A percentile compares a stretch with the other conserved stretches of the same genome.
phyloP scores from a whole-genome alignment of 2,113 vertebrate species.

The Oryzias melastigma region DNA sequence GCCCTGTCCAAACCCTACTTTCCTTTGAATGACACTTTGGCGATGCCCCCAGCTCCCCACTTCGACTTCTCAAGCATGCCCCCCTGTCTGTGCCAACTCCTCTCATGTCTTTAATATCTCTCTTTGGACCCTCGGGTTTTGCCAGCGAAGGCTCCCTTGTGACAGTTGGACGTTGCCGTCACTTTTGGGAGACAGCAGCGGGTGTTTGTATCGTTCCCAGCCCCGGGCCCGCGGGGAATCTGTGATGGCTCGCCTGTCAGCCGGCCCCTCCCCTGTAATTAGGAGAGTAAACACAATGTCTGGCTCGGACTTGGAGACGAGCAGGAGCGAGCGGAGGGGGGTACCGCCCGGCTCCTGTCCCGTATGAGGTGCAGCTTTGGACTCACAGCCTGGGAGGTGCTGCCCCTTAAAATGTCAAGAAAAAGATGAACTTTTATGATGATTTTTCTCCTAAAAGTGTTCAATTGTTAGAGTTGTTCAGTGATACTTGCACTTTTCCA shows the following conservation, averaged over 20 bases:
- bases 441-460: slow-evolving; percentile 5
- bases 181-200: slow-evolving; percentile 73
- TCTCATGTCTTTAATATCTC: slow-evolving; percentile 82
- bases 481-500: slow-evolving; percentile 4
- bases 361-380: slow-evolving; percentile 77
- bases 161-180: slow-evolving; percentile 79
- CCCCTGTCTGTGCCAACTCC: slow-evolving; percentile 70
- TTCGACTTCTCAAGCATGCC: slow-evolving; percentile 74
- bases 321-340: slow-evolving; percentile 57
- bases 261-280: slow-evolving; percentile 97
- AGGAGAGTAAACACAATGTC: slow-evolving; percentile 95
- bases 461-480: neutral
- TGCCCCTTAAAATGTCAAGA: slow-evolving; percentile 9
- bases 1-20: slow-evolving; percentile 77
- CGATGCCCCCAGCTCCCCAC: slow-evolving; percentile 69
- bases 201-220: slow-evolving; percentile 74
- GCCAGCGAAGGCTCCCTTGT: slow-evolving; percentile 74
- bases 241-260: slow-evolving; percentile 81
- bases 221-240: slow-evolving; percentile 72
- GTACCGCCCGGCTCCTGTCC: slow-evolving; percentile 74
- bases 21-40: slow-evolving; percentile 83
- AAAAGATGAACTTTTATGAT: slow-evolving; percentile 20
- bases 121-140: slow-evolving; percentile 72
- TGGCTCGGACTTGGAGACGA: slow-evolving; percentile 71
- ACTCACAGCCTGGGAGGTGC: slow-evolving; percentile 33